phyloP scores from a whole-genome alignment of 2,113 vertebrate species.

The Chauna torquata region DNA sequence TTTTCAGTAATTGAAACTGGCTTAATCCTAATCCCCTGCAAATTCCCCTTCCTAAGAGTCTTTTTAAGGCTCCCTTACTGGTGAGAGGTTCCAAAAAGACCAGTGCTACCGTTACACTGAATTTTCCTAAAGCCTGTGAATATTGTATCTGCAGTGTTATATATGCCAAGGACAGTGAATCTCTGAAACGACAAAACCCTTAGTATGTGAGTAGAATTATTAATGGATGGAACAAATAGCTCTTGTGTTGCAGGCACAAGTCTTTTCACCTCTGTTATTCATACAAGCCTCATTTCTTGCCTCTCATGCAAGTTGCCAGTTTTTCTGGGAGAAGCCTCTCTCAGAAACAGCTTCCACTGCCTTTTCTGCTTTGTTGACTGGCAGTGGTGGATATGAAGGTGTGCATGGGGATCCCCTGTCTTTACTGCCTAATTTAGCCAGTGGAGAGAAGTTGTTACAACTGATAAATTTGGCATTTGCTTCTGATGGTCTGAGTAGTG shows the following conservation, averaged over 20 bases:
- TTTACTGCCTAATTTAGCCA: not conserved
- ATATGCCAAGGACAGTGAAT: not conserved
- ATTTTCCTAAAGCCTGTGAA: not conserved
- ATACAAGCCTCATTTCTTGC: not conserved
- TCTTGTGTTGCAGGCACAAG: not conserved
- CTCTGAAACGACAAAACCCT: not conserved
- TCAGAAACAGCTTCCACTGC: not conserved
- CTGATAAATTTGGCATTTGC: not conserved
- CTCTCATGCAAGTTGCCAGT: not conserved
- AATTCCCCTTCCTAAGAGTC: conserved; percentile 30
- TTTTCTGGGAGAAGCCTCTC: not conserved
- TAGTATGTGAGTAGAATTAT: not conserved
- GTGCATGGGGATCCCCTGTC: not conserved
- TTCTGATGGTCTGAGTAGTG: not conserved
- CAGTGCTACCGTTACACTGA: not conserved
- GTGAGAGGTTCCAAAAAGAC: not conserved
- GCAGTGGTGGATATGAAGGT: not conserved
- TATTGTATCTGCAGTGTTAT: not conserved
- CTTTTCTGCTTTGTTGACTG: not conserved
- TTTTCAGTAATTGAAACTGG: conserved; percentile 61
- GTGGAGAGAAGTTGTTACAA: not conserved
- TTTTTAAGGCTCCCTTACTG: not conserved
- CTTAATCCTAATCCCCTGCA: conserved; percentile 51
- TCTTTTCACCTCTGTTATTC: not conserved
- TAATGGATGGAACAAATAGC: not conserved